A percentile compares a stretch with the other conserved stretches of the same genome.
These are phyloP conservation scores for Gulo gulo DNA, from an alignment of 2,113 vertebrate species.

Conservation along the genomic window DNA sequence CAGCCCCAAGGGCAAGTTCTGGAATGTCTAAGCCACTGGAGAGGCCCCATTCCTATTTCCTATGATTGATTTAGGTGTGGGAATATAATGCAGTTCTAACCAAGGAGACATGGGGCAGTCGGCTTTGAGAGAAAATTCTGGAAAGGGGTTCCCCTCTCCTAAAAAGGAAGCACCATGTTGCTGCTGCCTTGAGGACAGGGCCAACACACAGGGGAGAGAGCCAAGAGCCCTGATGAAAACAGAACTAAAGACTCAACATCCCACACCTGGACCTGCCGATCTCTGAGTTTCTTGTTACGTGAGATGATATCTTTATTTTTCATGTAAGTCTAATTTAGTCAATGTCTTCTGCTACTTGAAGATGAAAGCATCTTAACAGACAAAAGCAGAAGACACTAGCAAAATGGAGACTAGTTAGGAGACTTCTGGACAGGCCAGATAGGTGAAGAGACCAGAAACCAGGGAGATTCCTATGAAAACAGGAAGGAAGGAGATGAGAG, in stretches of 20 bases:
- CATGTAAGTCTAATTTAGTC: background rate
- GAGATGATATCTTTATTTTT: background rate
- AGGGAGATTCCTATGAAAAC: background rate
- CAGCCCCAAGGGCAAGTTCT: background rate
- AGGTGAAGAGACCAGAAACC: background rate
- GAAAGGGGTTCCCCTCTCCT: background rate
- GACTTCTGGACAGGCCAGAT: background rate
- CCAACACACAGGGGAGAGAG: background rate
- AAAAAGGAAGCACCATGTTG: background rate
- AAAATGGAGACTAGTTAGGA: background rate
- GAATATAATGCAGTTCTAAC: background rate
- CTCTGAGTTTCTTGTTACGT: background rate
- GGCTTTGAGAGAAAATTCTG: background rate
- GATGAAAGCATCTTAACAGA: background rate
- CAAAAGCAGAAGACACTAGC: background rate
- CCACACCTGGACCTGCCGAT: background rate
- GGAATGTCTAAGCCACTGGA: accelerated
- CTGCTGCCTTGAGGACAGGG: background rate
- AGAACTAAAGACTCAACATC: background rate
- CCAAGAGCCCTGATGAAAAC: background rate
- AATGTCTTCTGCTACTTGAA: background rate
- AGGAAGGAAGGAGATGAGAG: background rate
- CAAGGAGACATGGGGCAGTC: background rate
- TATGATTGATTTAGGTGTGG: background rate
- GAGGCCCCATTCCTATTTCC: background rate